phyloP scores from a whole-genome alignment of 2,113 vertebrate genomes.

The Dromas ardeola region DNA sequence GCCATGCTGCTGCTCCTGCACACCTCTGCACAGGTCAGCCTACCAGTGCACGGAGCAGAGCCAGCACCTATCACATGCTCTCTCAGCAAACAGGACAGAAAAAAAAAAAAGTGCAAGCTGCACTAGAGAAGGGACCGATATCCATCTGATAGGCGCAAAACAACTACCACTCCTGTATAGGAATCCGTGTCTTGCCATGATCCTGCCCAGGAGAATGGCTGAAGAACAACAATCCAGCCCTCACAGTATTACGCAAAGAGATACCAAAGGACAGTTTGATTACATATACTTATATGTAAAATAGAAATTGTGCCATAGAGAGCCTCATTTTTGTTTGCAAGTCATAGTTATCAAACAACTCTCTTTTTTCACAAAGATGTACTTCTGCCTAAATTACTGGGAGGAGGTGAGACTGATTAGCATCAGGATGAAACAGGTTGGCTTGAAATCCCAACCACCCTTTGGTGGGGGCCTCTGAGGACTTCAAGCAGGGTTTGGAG shows the following conservation, averaged over 20 bases:
- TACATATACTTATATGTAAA: background rate
- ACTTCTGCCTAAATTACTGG: background rate
- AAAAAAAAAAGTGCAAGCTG: background rate
- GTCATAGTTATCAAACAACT: background rate
- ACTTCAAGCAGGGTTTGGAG: background rate
- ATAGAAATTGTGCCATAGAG: background rate
- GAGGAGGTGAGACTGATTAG: background rate
- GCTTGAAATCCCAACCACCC: background rate
- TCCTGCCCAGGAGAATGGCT: background rate
- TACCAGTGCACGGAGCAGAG: background rate
- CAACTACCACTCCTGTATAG: fast-evolving
- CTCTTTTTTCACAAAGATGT: background rate
- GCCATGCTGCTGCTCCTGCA: background rate
- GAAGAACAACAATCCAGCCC: background rate
- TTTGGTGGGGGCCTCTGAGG: background rate
- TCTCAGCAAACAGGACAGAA: background rate
- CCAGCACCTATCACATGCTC: background rate
- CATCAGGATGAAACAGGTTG: background rate
- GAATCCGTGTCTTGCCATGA: background rate
- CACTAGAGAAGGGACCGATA: background rate
- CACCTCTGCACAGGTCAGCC: background rate
- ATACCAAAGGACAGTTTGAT: background rate
- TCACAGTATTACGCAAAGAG: background rate
- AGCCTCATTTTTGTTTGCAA: background rate
- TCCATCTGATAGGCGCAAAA: background rate